These are phyloP conservation scores for Drosophila santomea DNA, from an alignment of 1,140 invertebrate genomes.

Conservation along the genomic window DNA sequence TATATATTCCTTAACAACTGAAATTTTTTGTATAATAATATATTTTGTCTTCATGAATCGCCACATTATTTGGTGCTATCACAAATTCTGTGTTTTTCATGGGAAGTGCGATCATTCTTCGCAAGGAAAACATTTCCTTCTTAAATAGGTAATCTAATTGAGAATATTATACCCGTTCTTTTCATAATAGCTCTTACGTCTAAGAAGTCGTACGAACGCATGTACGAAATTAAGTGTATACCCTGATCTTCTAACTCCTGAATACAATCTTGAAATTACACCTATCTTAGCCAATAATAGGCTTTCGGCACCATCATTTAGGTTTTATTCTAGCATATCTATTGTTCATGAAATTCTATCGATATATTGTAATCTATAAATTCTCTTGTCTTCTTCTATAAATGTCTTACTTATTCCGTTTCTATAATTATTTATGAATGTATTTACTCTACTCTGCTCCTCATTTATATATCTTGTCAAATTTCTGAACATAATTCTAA, in stretches of 20 bases:
- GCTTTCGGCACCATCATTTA: slow-evolving; percentile 1
- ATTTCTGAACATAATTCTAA: too few species aligned
- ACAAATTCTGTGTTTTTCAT: neutral
- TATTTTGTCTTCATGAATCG: neutral
- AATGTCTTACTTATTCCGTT: slow-evolving; percentile 15
- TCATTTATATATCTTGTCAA: too few species aligned
- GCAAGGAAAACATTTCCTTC: too few species aligned
- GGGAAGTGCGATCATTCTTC: too few species aligned
- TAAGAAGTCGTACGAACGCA: neutral
- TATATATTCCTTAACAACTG: neutral
- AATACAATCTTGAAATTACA: neutral
- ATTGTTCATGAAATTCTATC: slow-evolving; percentile 11
- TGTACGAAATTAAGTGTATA: neutral
- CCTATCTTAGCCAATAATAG: slow-evolving; percentile 2
- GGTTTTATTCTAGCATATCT: neutral
- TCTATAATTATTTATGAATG: neutral
- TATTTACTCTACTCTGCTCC: too few species aligned
- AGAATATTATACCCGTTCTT: neutral
- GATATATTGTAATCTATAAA: slow-evolving; percentile 5
- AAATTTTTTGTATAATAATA: neutral
- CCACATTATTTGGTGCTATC: neutral
- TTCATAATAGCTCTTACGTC: neutral
- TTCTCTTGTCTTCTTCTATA: slow-evolving; percentile 4
- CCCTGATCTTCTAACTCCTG: neutral
- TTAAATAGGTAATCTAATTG: neutral